A percentile compares a stretch with the other conserved stretches of the same genome.
These are phyloP conservation scores for Pteromalus puparum DNA, from an alignment of 1,140 invertebrate species.

Conservation along the genomic window DNA sequence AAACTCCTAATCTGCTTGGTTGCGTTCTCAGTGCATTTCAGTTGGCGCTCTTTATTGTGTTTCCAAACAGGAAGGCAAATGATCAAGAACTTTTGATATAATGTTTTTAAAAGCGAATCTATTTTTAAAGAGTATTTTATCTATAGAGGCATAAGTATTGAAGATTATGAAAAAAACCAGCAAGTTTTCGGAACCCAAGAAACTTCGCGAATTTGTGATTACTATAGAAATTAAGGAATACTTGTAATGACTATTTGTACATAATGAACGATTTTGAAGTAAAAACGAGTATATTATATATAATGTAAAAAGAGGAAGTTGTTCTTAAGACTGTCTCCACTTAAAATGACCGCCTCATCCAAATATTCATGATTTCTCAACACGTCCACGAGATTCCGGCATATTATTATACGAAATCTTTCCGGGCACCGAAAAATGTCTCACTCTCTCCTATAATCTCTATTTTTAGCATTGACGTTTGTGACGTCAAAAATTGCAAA, in stretches of 20 bases:
- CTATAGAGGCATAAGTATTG: not conserved
- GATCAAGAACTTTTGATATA: conserved; percentile 62
- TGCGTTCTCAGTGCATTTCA: conserved; percentile 81
- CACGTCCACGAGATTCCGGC: too few species aligned
- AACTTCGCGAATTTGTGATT: conserved; percentile 47
- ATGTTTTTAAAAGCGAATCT: conserved; percentile 37
- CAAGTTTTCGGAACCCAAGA: conserved; percentile 22
- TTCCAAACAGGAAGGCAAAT: conserved; percentile 75
- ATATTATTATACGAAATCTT: too few species aligned
- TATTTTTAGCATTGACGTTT: conserved; percentile 37
- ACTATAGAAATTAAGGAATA: conserved; percentile 28
- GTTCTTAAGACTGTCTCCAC: not conserved
- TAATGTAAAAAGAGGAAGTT: too few species aligned
- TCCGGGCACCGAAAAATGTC: too few species aligned
- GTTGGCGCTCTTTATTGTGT: conserved; percentile 82
- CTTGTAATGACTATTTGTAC: conserved; percentile 14
- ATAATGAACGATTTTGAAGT: not conserved
- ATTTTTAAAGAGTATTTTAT: conserved; percentile 30
- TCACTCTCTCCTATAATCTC: not conserved
- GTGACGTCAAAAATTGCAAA: not conserved
- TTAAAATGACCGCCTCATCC: not conserved
- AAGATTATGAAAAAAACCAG: conserved; percentile 12
- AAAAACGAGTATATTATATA: conserved; percentile 1
- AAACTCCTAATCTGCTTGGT: conserved; percentile 85
- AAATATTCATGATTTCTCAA: too few species aligned